A percentile compares a stretch with the other conserved stretches of the same genome.
phyloP scores from a whole-genome alignment of 2,797 vertebrate species.

The Platyrinchus mystaceus region DNA sequence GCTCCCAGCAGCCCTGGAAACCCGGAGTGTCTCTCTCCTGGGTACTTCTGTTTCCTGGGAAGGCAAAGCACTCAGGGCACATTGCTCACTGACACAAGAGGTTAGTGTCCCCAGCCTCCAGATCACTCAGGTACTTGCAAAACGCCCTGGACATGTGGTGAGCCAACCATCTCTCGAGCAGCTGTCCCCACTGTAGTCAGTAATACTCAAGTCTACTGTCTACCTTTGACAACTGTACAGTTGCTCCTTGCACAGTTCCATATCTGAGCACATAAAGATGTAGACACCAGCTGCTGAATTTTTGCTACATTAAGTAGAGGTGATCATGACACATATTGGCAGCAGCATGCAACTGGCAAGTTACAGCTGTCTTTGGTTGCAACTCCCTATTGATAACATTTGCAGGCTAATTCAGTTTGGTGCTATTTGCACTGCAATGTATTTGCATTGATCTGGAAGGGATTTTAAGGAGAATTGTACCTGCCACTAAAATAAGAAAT shows the following conservation, averaged over 20 bases:
- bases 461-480: not conserved
- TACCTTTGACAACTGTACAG: not conserved
- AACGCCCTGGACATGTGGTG: not conserved
- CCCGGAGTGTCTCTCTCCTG: accelerated
- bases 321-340: not conserved
- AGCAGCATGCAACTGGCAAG: not conserved
- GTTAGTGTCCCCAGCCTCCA: not conserved
- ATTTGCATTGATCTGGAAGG: not conserved
- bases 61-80: accelerated
- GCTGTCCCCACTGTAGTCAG: not conserved
- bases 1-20: not conserved
- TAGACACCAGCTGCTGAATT: not conserved
- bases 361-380: not conserved
- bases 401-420: not conserved
- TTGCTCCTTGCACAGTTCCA: not conserved
- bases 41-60: not conserved
- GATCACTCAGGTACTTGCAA: not conserved
- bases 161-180: not conserved
- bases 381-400: not conserved
- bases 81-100: not conserved
- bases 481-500: not conserved
- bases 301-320: not conserved
- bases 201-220: not conserved
- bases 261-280: not conserved
- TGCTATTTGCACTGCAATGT: not conserved